Evolutionary conservation across 2,797 vertebrate genomes (phyloP).

Genomic region (Bovichtus variegatus): DNA sequence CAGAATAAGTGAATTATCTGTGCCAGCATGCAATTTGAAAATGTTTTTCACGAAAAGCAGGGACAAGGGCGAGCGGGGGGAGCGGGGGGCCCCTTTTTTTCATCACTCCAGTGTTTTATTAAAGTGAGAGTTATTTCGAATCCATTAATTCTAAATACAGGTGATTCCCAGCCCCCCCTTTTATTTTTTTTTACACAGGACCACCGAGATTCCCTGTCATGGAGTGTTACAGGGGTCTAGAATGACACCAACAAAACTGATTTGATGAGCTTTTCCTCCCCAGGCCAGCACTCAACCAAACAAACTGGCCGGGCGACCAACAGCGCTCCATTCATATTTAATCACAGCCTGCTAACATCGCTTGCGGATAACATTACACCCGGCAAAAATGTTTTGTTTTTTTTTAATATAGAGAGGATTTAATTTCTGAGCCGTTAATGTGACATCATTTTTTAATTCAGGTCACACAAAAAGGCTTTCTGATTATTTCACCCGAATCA

Average conservation of each 20-base stretch:
- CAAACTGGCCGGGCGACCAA: constrained; percentile 79
- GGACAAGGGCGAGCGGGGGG: constrained; percentile 27
- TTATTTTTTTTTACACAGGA: constrained; percentile 78
- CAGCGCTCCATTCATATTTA: constrained; percentile 86
- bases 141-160: constrained; percentile 96
- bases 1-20: constrained; percentile 98
- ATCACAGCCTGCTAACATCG: constrained; percentile 83
- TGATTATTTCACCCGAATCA: constrained; percentile 38
- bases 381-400: too few species aligned
- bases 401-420: not conserved
- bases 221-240: constrained; percentile 80
- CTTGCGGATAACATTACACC: constrained; percentile 78
- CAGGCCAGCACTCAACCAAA: constrained; percentile 76
- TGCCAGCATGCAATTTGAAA: constrained; percentile 97
- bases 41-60: constrained; percentile 94
- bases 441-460: constrained; percentile 4
- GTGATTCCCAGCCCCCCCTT: constrained; percentile 89
- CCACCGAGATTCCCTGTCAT: constrained; percentile 89
- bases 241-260: constrained; percentile 81
- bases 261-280: constrained; percentile 81
- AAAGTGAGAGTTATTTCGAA: constrained; percentile 94
- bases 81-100: constrained; percentile 85
- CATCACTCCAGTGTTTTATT: constrained; percentile 94
- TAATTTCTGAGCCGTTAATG: constrained; percentile 4
- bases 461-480: constrained; percentile 8